Evolutionary conservation across 2,797 vertebrate species (phyloP).

Genomic region (Sarcophilus harrisii): DNA sequence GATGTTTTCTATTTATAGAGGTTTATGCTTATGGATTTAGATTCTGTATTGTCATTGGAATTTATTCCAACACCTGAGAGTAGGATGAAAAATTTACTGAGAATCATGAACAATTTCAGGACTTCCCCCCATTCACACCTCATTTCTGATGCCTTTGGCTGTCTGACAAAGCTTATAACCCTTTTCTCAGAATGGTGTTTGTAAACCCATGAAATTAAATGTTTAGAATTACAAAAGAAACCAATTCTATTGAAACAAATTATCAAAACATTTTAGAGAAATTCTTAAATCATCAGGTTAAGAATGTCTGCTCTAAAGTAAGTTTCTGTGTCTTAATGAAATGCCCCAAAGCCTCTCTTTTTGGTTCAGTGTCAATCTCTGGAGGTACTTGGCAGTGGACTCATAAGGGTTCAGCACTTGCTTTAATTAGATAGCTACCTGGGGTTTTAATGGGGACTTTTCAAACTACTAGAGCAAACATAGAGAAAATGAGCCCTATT

Average conservation of each 20-base stretch:
- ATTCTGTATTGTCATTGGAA: constrained; percentile 29
- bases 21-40: background rate
- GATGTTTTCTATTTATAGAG: constrained; percentile 32
- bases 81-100: constrained; percentile 17
- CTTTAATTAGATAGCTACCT: constrained; percentile 63
- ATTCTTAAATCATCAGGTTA: background rate
- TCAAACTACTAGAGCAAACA: constrained; percentile 31
- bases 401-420: background rate
- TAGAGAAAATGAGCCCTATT: constrained; percentile 32
- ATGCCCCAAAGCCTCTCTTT: background rate
- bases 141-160: background rate
- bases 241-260: background rate
- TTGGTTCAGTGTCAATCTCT: constrained; percentile 1
- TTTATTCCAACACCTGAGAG: background rate
- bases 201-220: background rate
- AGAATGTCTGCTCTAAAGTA: background rate
- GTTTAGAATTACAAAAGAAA: background rate
- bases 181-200: background rate
- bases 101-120: background rate
- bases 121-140: background rate
- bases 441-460: background rate
- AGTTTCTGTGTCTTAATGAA: background rate
- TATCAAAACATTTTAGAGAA: background rate
- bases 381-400: background rate
- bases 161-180: background rate